Conservation (phyloP, 2,797 vertebrate species). For the Mormyrus proboscirostris region DNA sequence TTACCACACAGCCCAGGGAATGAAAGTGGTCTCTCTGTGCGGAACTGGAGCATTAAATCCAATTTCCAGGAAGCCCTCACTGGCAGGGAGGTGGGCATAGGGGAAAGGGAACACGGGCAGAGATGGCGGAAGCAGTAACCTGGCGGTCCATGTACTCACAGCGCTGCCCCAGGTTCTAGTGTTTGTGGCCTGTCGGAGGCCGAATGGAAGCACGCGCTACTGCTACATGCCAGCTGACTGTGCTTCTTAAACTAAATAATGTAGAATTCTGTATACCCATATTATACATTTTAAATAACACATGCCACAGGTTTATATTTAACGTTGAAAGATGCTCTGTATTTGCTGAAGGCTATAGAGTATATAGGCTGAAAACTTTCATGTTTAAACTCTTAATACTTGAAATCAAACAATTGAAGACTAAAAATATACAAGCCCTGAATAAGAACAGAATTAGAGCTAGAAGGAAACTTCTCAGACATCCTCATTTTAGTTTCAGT, state of each 20-base stretch:
- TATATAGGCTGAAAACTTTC: not conserved
- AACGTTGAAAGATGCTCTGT: not conserved
- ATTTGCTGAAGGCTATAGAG: not conserved
- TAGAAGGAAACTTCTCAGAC: not conserved
- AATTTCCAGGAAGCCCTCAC: slow-evolving; percentile 51
- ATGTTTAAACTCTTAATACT: not conserved
- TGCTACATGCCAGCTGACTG: not conserved
- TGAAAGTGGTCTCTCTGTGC: slow-evolving; percentile 31
- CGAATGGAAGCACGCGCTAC: not conserved
- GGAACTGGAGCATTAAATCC: slow-evolving; percentile 63
- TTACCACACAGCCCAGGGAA: slow-evolving; percentile 46
- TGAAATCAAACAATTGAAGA: not conserved
- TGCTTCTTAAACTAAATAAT: not conserved
- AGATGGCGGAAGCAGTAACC: not conserved
- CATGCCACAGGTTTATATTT: not conserved
- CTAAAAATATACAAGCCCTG: not conserved
- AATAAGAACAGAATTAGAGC: not conserved
- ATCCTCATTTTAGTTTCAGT: not conserved
- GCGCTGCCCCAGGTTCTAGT: not conserved
- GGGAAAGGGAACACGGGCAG: not conserved
- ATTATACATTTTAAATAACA: not conserved
- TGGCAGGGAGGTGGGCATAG: slow-evolving; percentile 22
- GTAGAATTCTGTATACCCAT: not conserved
- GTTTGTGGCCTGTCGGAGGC: not conserved
- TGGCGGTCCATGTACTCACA: not conserved